Conservation (phyloP, 2,888 invertebrate genomes). For the Synanthedon myopaeformis region DNA sequence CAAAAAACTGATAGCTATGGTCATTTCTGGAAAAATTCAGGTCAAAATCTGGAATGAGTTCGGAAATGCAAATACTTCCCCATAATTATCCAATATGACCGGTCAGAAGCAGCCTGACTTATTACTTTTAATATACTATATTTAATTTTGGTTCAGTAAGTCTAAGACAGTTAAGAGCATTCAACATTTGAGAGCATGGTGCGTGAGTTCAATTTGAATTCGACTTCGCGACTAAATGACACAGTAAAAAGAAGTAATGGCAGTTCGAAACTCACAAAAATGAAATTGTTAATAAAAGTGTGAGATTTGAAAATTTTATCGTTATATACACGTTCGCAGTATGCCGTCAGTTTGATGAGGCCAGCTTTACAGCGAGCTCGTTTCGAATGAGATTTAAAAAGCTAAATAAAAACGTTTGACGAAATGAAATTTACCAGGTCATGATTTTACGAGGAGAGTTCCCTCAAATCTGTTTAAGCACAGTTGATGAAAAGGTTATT, state of each 20-base stretch:
- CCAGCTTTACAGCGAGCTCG: conserved; percentile 26
- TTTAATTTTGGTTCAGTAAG: too few species aligned
- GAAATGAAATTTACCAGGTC: conserved; percentile 16
- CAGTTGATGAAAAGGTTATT: conserved; percentile 19
- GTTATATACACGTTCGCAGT: conserved; percentile 14
- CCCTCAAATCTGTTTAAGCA: conserved; percentile 8
- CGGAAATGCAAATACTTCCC: too few species aligned
- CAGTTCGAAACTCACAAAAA: conserved; percentile 17
- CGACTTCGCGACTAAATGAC: conserved; percentile 2
- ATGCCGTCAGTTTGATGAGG: conserved; percentile 17
- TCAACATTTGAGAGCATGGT: background rate
- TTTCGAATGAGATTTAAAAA: conserved; percentile 17
- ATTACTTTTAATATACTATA: too few species aligned
- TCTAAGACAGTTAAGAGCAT: too few species aligned
- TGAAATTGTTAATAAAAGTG: conserved; percentile 23
- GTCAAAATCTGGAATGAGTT: too few species aligned
- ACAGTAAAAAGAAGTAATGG: conserved; percentile 24
- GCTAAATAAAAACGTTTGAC: conserved; percentile 19
- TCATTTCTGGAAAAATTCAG: too few species aligned
- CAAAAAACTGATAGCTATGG: too few species aligned
- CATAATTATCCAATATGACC: too few species aligned
- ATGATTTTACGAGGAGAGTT: conserved; percentile 8
- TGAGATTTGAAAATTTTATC: conserved; percentile 33
- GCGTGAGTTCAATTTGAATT: background rate
- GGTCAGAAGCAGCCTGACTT: too few species aligned